Evolutionary conservation across 2,888 invertebrate genomes (phyloP).

Genomic region (Tenthredo scrophulariae): DNA sequence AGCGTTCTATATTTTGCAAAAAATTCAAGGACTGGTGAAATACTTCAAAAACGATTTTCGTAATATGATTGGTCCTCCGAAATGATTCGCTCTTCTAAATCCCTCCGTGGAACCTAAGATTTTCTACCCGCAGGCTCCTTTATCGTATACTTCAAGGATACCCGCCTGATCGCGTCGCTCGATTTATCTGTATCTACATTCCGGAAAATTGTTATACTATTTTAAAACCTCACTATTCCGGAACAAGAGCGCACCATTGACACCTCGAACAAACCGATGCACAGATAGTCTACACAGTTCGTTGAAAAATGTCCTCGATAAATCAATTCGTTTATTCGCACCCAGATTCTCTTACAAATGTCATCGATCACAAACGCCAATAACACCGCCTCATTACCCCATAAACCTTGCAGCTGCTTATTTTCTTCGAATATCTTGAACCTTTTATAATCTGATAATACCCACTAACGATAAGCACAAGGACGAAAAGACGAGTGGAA

Average conservation of each 20-base stretch:
- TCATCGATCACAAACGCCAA: slow-evolving; percentile 39
- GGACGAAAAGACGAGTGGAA: not conserved
- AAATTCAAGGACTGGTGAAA: not conserved
- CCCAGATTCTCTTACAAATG: not conserved
- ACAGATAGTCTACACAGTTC: not conserved
- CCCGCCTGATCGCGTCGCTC: not conserved
- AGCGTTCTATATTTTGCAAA: not conserved
- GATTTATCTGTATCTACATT: slow-evolving; percentile 35
- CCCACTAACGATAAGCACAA: not conserved
- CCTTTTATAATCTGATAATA: not conserved
- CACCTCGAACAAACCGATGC: not conserved
- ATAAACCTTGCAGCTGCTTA: not conserved
- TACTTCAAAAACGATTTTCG: slow-evolving; percentile 9
- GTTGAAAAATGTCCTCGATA: not conserved
- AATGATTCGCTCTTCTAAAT: slow-evolving; percentile 32
- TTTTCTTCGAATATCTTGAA: not conserved
- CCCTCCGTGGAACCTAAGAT: slow-evolving; percentile 15
- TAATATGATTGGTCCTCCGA: slow-evolving; percentile 28
- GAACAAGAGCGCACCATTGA: not conserved
- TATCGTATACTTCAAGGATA: slow-evolving; percentile 26
- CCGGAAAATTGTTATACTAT: slow-evolving; percentile 15
- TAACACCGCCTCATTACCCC: slow-evolving; percentile 30
- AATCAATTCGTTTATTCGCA: slow-evolving; percentile 4
- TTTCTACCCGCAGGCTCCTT: slow-evolving; percentile 12
- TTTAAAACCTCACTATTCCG: slow-evolving; percentile 10